These are phyloP conservation scores for Paramormyrops kingsleyae DNA, from an alignment of 2,113 vertebrate species.

Conservation along the genomic window DNA sequence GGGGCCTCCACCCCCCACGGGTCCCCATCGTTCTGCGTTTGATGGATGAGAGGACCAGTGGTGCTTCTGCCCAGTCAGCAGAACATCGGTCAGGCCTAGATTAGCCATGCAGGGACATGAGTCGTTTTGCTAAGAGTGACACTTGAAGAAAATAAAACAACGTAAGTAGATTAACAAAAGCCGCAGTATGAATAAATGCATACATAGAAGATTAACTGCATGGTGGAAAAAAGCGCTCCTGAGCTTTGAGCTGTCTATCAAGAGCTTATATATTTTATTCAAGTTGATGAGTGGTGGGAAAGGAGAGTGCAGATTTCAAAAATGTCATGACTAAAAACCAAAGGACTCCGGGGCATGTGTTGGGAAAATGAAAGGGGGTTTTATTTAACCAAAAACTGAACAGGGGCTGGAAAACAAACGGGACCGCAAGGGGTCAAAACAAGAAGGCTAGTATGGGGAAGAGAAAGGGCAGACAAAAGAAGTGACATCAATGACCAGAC, in stretches of 20 bases:
- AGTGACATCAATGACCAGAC: not conserved
- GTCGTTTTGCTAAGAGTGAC: not conserved
- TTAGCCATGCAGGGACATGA: not conserved
- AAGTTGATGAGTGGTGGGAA: not conserved
- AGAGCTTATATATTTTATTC: not conserved
- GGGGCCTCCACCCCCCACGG: not conserved
- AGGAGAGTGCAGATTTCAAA: not conserved
- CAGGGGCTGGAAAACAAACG: not conserved
- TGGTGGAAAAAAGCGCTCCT: not conserved
- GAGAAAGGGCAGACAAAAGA: not conserved
- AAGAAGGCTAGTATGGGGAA: not conserved
- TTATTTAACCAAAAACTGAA: not conserved
- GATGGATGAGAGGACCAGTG: not conserved
- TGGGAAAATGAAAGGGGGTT: not conserved
- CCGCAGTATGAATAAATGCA: conserved; percentile 3
- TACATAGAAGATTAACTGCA: conserved; percentile 10
- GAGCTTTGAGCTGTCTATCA: conserved; percentile 16
- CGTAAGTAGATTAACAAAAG: conserved; percentile 21
- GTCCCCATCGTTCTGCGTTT: not conserved
- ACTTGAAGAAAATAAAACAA: conserved; percentile 15
- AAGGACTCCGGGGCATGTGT: not conserved
- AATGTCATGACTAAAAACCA: not conserved
- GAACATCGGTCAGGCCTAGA: not conserved
- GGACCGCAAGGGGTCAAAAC: not conserved
- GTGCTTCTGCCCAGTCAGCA: not conserved